Evolutionary conservation across 2,888 invertebrate species (phyloP).

Genomic region (Spisula subtruncata): DNA sequence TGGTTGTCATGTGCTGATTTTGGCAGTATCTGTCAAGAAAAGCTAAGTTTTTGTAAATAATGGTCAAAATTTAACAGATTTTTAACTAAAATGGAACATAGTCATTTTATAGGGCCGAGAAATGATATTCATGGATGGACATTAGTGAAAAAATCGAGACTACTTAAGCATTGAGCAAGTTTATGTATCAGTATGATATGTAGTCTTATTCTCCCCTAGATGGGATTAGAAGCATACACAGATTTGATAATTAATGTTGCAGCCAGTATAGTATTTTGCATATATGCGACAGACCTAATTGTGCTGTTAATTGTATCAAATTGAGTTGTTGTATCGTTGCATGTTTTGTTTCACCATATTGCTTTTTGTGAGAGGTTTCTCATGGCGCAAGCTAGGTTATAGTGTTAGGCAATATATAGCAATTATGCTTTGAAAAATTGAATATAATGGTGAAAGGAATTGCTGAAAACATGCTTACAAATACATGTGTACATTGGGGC

Average conservation of each 20-base stretch:
- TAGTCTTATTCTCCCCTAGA: neutral
- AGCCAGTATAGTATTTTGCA: neutral
- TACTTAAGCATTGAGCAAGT: neutral
- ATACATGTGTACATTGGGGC: neutral
- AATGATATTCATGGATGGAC: neutral
- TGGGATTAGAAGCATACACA: neutral
- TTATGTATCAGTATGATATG: neutral
- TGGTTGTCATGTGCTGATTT: neutral
- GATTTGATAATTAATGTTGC: neutral
- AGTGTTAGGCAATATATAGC: neutral
- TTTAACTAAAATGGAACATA: conserved; percentile 12
- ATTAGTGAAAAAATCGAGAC: conserved; percentile 18
- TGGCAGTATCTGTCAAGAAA: neutral
- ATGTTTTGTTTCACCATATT: neutral
- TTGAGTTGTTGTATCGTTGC: neutral
- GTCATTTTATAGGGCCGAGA: neutral
- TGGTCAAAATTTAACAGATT: neutral
- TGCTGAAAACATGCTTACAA: neutral
- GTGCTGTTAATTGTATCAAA: neutral
- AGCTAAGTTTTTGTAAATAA: neutral
- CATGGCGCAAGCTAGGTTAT: neutral
- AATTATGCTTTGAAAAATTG: neutral
- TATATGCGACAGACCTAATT: neutral
- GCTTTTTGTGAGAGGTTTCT: neutral
- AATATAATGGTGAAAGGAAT: neutral